Base-by-base conservation (phyloP, 2,113 vertebrate species). In the Nibea coibor region DNA sequence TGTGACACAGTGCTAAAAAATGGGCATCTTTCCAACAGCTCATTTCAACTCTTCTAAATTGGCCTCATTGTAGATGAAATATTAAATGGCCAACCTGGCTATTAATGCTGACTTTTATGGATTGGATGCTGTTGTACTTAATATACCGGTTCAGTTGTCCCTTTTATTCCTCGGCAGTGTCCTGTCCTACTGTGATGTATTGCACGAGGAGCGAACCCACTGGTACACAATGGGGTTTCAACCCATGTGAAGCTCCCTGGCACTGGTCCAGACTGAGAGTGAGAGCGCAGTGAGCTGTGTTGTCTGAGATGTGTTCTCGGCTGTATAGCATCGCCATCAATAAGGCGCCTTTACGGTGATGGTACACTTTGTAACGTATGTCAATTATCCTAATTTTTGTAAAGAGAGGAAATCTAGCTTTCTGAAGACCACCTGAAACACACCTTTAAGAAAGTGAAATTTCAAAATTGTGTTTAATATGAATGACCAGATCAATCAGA, bases 11-110 rank as follows among this genome's bases (percentile, higher is more conserved):
- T 83, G 79, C 66, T 91, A 92, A 94, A 94, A 89, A 89, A 94
- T 89, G 87, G 93, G 91, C 93, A 93, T 88, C 80, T 88, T 91
- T 94, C 91, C 93, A 92, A 87, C 87, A 80, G 80, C 86, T 90
- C 81, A 75, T 93, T 93, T 93, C 87, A 89, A 89, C 87, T 92
- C 84, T 61, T 93, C 88, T 92, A 95, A 89, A 94, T 94, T 94
- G 93, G 91, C 93, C 93, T 94, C 88, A 93, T 94, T 95, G 94
- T 88, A 89, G 92, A 93, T 95, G 91, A 95, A 95, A 94, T 94
- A 95, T 95, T 92, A 93, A 96, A 93, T 84, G 85, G 88, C 89
- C 78, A 66, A 75, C 24, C 67, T 45, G 86, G 91, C 94, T 94
- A 92, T 95, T 94, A 95, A 94, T 90, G 89, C 85, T 88, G 92